These are phyloP conservation scores for Caenorhabditis uteleia DNA, from an alignment of 2,888 invertebrate genomes.

Conservation along the genomic window DNA sequence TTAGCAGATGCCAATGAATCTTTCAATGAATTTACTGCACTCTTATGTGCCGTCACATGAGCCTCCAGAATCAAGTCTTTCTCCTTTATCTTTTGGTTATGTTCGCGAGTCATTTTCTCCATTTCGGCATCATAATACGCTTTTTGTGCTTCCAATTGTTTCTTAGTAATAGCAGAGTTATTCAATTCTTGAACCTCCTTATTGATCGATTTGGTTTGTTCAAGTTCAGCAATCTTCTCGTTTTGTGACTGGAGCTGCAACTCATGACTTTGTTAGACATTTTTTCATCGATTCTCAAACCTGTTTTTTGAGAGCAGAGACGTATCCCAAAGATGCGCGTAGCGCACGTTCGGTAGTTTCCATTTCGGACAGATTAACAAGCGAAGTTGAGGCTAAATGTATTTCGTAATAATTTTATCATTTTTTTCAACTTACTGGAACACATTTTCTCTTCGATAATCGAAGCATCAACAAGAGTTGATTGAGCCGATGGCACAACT, in stretches of 20 bases:
- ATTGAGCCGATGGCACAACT: slow-evolving; percentile 11
- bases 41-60: slow-evolving; percentile 12
- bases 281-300: neutral
- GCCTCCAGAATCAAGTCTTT: slow-evolving; percentile 7
- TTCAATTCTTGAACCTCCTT: slow-evolving; percentile 1
- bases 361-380: slow-evolving; percentile 14
- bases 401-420: neutral
- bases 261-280: neutral
- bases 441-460: slow-evolving; percentile 15
- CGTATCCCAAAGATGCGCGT: neutral
- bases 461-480: slow-evolving; percentile 23
- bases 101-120: neutral
- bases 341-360: slow-evolving; percentile 8
- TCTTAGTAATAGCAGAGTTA: neutral
- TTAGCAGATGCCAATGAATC: slow-evolving; percentile 22
- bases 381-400: slow-evolving; percentile 7
- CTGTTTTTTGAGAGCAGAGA: too few species aligned
- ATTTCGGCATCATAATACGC: neutral
- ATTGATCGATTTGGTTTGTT: neutral
- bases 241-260: neutral
- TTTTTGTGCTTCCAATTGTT: slow-evolving; percentile 6
- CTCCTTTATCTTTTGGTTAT: neutral
- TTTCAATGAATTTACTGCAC: slow-evolving; percentile 12
- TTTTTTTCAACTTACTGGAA: slow-evolving; percentile 5
- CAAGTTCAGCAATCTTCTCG: neutral